A percentile compares a stretch with the other conserved stretches of the same genome.
These are phyloP conservation scores for Anthrax anthrax DNA, from an alignment of 2,888 invertebrate genomes.

Conservation along the genomic window DNA sequence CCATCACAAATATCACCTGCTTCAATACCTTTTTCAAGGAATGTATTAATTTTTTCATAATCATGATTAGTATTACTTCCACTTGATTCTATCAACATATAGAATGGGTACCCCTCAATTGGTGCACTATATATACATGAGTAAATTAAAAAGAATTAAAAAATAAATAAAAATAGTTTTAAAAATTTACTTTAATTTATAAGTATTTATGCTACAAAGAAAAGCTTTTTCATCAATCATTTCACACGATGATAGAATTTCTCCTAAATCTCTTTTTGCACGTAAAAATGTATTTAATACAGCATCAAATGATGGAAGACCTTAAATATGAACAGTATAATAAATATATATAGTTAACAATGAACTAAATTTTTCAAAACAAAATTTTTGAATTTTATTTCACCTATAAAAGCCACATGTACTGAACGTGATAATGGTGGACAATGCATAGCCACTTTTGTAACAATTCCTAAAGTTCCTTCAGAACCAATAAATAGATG, in stretches of 20 bases:
- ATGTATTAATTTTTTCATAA: slow-evolving; percentile 67
- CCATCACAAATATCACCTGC: slow-evolving; percentile 65
- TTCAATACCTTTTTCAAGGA: slow-evolving; percentile 60
- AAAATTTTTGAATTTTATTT: no score
- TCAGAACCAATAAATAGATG: slow-evolving; percentile 96
- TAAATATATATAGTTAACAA: no score
- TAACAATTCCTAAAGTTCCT: slow-evolving; percentile 89
- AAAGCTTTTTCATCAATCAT: slow-evolving; percentile 72
- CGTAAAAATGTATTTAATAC: slow-evolving; percentile 59
- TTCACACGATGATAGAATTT: slow-evolving; percentile 92
- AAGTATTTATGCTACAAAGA: slow-evolving; percentile 44
- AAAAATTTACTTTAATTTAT: slow-evolving; percentile 37
- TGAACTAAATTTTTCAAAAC: no score
- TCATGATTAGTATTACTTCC: slow-evolving; percentile 79
- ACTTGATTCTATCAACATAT: slow-evolving; percentile 74
- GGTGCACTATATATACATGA: slow-evolving; percentile 34
- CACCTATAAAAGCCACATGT: slow-evolving; percentile 81
- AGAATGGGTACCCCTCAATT: slow-evolving; percentile 56
- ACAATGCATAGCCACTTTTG: slow-evolving; percentile 82
- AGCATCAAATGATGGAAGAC: slow-evolving; percentile 61
- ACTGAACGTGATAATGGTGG: slow-evolving; percentile 69
- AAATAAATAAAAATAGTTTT: not conserved
- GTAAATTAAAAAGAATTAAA: no score
- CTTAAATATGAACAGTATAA: slow-evolving; percentile 25
- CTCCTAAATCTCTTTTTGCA: slow-evolving; percentile 64